Base-by-base conservation (phyloP, 2,888 invertebrate species). In the Eristalis tenax region DNA sequence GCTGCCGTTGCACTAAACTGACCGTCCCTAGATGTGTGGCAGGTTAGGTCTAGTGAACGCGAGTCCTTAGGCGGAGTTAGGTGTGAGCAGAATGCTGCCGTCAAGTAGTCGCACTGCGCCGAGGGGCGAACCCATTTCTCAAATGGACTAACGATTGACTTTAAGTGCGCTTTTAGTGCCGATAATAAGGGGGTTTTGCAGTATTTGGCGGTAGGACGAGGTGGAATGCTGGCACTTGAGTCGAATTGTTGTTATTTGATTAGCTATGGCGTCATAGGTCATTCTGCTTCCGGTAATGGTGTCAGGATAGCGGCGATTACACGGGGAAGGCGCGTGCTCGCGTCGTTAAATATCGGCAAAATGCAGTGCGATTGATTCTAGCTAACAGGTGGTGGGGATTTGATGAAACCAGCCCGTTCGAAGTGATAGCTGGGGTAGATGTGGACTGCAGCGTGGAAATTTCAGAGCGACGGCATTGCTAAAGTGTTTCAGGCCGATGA, bases 91-190 rank as follows among this genome's bases (percentile, higher is more conserved):
- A 68, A n/a, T 50, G 50, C 18, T n/a, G n/a, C n/a, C n/a, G n/a
- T n/a, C n/a, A n/a, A n/a, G n/a, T n/a, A n/a, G n/a, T n/a, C n/a
- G n/a, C n/a, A n/a, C n/a, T n/a, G 26, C 6, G 22, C 40, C 18
- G 10, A 35, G 61, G 50, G 28, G 8, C 26, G n/a, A 35, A 13
- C 57, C 35, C 15, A 50, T 6, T 66, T 57, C 26, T 18, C 28
- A 43, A 50, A 28, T 50, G 18, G 64, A 50, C 43, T 26, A 59
- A 66, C 57, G 61, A 68, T 50, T 18, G 77, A 35, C 61, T 26
- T 77, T 77, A 50, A 69, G 63, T 69, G 69, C 77, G 22, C 35
- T 77, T 77, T 77, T 69, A 77, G 40, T 77, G 43, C 32, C 15
- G n/a, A 10, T 68, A 59, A 75, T 75, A 66, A 35, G 35, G 2